Base-by-base conservation (phyloP, 2,888 invertebrate species). In the Lochmaea capreae region DNA sequence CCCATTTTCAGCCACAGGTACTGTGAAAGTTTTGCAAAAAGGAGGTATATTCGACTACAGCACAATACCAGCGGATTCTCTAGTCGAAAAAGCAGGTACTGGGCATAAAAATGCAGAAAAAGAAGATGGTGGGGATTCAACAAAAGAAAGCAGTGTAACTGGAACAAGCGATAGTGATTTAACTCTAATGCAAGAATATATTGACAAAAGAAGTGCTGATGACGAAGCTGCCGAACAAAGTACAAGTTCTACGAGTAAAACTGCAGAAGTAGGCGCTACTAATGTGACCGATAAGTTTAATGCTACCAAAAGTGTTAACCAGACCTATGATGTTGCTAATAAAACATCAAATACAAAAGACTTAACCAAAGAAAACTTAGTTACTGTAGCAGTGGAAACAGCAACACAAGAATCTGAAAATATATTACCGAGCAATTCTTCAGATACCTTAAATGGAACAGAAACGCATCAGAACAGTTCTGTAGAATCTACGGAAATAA, bases 141-240 rank as follows among this genome's bases (percentile, higher is more conserved):
- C 14, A 11, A 58, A 58, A 14, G 58, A 58, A 6, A 10, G 14
- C 5, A 61, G 39, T 39, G 39, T 61, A 39, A 39, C 61, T 39
- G 61, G 14, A 39, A 39, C 8, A 61, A 61, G 61, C 33, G 61
- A 61, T 39, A 61, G 9, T n/a, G 70, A 70, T 63, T 14, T 67
- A 1, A 12, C n/a, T 16, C 16, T 16, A 8, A 68, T 68, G 68
- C 68, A 68, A 68, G 42, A 61, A 49, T 62, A 68, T 39, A 68
- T 68, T 39, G 52, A 68, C 18, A 42, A 49, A 5, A 46, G 68
- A 49, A 49, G 10, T 5, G 12, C 16, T n/a, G 33, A 57, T 6
- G 39, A 18, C 12, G 65, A n/a, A 58, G 18, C 42, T 42, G 46
- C 43, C 14, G 62, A 61, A 33, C 46, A 14, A 14, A 52, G 33